Evolutionary conservation across 2,888 invertebrate genomes (phyloP), one percentile per base, ranked within the genome.

Genomic region (Dioctria linearis): DNA sequence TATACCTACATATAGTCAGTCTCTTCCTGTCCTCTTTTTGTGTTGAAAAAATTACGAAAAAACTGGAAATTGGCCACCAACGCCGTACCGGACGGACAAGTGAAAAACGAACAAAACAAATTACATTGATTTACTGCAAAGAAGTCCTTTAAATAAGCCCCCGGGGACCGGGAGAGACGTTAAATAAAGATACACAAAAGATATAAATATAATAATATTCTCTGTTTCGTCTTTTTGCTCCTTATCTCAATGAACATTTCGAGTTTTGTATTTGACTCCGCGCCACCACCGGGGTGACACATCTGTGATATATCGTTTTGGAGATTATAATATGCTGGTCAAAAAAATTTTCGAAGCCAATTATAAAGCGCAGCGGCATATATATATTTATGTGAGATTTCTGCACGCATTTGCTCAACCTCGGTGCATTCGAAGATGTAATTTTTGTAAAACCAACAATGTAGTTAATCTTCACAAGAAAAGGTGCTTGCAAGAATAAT

Each of bases 101-200:
- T 46, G 43, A 46, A 71, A 71, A 67, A 51, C 37, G 37, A 71
- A 8, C 13, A 71, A 39, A 25, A 1, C 54, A 40, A 71, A n/a
- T 49, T 51, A 51, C 71, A 71, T 39, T 71, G 71, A 71, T 71
- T 71, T 71, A 71, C 39, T 51, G 71, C 71, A 71, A 57, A 13
- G 25, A 57, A 57, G 71, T 71, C 71, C 71, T 71, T 71, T 71
- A 71, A 71, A 71, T 71, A 71, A 71, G 5, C 49, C 71, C 71
- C 71, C 51, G n/a, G 49, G 25, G 25, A 25, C 25, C 25, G 25
- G 25, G 25, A 25, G 25, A 25, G 25, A 25, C 25, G 25, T 25
- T 25, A 25, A 25, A 25, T 4, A 46, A 9, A 71, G 71, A 71
- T 71, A 51, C 25, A 25, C 25, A 37, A 71, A 51, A 71, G 49